Evolutionary conservation across 2,113 vertebrate genomes (phyloP).

Genomic region (Rhinichthys klamathensis): DNA sequence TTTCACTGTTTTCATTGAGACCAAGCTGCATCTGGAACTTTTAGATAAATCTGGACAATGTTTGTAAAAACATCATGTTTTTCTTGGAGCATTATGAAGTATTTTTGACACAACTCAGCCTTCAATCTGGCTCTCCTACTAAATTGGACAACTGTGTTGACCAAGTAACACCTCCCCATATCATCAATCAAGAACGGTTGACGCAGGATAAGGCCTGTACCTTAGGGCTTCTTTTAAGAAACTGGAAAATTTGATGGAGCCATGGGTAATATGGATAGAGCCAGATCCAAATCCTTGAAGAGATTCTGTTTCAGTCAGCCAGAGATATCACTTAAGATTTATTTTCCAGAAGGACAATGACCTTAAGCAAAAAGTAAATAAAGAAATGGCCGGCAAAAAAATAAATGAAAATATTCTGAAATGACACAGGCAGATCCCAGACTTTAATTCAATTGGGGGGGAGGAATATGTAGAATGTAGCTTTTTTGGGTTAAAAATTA

Average conservation of each 20-base stretch:
- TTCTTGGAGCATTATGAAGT: background rate
- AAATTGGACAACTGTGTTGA: background rate
- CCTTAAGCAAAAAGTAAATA: background rate
- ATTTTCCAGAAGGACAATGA: constrained; percentile 3
- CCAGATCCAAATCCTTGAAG: background rate
- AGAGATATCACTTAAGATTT: background rate
- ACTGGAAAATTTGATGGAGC: background rate
- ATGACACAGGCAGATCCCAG: background rate
- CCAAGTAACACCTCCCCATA: background rate
- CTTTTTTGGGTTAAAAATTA: too few relatives aligned
- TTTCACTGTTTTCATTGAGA: background rate
- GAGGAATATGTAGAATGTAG: too few relatives aligned
- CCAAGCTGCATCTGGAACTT: background rate
- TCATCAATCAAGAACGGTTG: background rate
- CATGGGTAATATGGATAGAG: background rate
- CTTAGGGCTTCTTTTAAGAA: background rate
- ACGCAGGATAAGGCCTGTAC: background rate
- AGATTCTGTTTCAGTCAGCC: background rate
- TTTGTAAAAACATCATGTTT: background rate
- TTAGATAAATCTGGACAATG: background rate
- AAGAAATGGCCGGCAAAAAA: background rate
- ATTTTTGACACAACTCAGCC: background rate
- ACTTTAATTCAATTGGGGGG: background rate
- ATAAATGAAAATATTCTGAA: background rate
- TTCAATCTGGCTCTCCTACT: background rate